Conservation (phyloP, 2,888 invertebrate species). For the Crematogaster levior region DNA sequence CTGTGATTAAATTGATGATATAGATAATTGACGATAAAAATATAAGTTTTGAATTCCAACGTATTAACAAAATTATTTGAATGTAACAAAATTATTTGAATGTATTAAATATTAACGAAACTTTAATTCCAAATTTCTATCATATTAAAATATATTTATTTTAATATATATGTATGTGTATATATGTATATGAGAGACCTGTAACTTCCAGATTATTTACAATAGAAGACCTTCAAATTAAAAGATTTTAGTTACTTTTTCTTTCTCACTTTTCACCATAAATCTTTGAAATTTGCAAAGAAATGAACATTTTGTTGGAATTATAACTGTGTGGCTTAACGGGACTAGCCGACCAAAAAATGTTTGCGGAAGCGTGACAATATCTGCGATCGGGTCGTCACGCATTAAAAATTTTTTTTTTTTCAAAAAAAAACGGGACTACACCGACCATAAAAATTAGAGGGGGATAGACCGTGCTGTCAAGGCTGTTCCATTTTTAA, state of each 20-base stretch:
- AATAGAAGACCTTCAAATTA: slow-evolving; percentile 8
- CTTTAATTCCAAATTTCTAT: neutral
- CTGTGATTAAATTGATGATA: neutral
- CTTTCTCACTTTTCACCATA: slow-evolving; percentile 23
- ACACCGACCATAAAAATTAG: slow-evolving; percentile 67
- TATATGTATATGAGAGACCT: slow-evolving; percentile 55
- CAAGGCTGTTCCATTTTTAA: slow-evolving; percentile 75
- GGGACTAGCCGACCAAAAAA: slow-evolving; percentile 76
- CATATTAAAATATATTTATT: neutral
- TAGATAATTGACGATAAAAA: neutral
- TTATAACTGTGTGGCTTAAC: slow-evolving; percentile 78
- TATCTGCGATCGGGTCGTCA: slow-evolving; percentile 74
- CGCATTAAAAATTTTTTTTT: slow-evolving; percentile 72
- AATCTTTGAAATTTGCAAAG: slow-evolving; percentile 64
- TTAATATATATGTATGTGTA: slow-evolving; percentile 41
- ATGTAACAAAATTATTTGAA: no score
- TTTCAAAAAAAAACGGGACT: slow-evolving; percentile 61
- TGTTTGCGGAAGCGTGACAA: slow-evolving; percentile 83
- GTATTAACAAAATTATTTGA: neutral
- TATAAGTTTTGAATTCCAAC: neutral
- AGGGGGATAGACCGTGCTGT: slow-evolving; percentile 59
- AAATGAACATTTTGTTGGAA: slow-evolving; percentile 53
- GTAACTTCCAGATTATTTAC: slow-evolving; percentile 57
- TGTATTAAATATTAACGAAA: neutral
- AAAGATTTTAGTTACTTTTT: neutral